Base-by-base conservation (phyloP, 2,113 vertebrate genomes). In the Colaptes auratus region DNA sequence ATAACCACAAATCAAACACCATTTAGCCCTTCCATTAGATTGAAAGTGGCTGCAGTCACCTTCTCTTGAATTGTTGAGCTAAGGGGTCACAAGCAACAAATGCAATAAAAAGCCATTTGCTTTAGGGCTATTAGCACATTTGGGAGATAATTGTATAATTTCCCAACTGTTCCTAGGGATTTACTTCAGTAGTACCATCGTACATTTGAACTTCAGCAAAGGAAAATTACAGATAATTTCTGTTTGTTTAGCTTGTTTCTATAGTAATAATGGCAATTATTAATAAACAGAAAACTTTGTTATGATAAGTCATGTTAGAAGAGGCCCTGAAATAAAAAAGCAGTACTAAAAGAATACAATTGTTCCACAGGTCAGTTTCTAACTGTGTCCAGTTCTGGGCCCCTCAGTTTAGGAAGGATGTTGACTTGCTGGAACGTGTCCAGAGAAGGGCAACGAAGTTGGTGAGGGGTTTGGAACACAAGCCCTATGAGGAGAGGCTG, bases 201-300 rank as follows among this genome's bases (percentile, higher is more conserved):
- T 46, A 20, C 20, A 71, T 71, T 78, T 81, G 88, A 95, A 91
- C 84, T 96, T 93, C 77, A 95, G 88, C 89, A 90, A 50, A 30
- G 65, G 84, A 56, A 96, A 97, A 96, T 71, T 64, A 35, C 8
- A 61, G 88, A 72, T 96, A 89, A 97, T 96, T 93, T 96, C 58
- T 95, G 35, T 88, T 97, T 95, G 82, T 92, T 97, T 96, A 55
- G 12, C 71, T 78, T 65, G 30, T 96, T 97, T 96, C 97, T 97
- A 73, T 94, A 97, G 95, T 72, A 96, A 96, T 97, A 44, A 72
- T 70, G 89, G 85, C 92, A 90, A 96, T 96, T 96, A 92, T 94
- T 96, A 93, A 96, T 86, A 97, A 97, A 96, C 65, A 94, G 90
- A 95, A 75, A 76, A 89, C 55, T 89, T 92, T 95, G 82, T 95